Evolutionary conservation across 2,113 vertebrate species (phyloP).

Genomic region (Pituophis catenifer): DNA sequence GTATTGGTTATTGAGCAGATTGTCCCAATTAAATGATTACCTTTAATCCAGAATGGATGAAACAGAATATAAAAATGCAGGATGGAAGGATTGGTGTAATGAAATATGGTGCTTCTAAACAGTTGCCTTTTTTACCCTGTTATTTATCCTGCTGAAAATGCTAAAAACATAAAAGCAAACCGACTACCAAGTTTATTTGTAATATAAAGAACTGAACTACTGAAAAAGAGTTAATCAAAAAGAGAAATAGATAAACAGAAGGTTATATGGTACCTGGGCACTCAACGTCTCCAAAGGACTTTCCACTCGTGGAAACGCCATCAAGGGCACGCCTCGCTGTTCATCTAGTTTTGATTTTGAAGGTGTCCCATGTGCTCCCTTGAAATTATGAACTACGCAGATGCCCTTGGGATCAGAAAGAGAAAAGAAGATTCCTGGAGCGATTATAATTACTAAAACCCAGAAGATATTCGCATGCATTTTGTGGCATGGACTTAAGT

Average conservation of each 20-base stretch:
- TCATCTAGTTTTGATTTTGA: constrained; percentile 90
- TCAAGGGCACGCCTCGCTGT: constrained; percentile 87
- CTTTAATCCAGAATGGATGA: not conserved
- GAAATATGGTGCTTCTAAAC: not conserved
- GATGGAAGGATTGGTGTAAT: not conserved
- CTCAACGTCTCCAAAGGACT: constrained; percentile 96
- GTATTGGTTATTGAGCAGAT: not conserved
- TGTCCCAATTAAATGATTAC: not conserved
- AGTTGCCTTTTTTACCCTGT: not conserved
- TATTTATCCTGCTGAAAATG: not conserved
- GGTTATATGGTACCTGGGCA: constrained; percentile 84
- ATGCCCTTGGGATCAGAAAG: constrained; percentile 75
- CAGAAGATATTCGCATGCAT: not conserved
- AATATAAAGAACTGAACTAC: not conserved
- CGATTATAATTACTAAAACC: not conserved
- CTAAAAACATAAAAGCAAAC: not conserved
- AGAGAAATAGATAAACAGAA: not conserved
- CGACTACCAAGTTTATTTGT: not conserved
- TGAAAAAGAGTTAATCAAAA: not conserved
- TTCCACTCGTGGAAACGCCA: constrained; percentile 97
- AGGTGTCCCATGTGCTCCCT: constrained; percentile 79
- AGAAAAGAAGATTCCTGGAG: not conserved
- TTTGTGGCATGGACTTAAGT: not conserved
- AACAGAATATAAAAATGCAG: not conserved
- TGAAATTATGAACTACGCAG: constrained; percentile 98